Conservation (phyloP, 1,140 invertebrate genomes). For the Drosophila santomea region DNA sequence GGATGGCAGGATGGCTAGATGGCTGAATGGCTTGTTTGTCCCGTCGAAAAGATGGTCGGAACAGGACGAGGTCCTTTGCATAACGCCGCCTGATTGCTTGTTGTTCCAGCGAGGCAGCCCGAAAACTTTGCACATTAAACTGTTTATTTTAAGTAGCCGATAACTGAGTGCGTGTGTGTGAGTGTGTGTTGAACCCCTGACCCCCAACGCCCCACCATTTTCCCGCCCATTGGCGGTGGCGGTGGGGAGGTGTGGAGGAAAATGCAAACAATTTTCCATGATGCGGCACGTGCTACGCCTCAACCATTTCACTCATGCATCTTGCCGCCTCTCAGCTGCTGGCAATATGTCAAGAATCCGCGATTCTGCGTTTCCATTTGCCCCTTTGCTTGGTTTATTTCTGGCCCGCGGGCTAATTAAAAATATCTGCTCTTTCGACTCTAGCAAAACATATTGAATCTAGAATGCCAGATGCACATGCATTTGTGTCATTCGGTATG, state of each 20-base stretch:
- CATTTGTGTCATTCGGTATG: conserved; percentile 64
- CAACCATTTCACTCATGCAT: conserved; percentile 48
- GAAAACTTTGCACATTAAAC: conserved; percentile 79
- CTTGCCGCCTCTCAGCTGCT: conserved; percentile 64
- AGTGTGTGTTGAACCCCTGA: conserved; percentile 23
- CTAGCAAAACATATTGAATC: conserved; percentile 18
- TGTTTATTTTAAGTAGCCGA: conserved; percentile 79
- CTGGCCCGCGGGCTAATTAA: conserved; percentile 65
- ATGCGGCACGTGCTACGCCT: conserved; percentile 70
- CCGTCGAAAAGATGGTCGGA: conserved; percentile 25
- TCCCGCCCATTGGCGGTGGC: background rate
- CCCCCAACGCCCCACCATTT: background rate
- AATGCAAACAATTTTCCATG: conserved; percentile 72
- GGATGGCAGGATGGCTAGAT: conserved; percentile 16
- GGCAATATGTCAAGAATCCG: conserved; percentile 81
- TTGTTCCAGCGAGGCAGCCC: conserved; percentile 40
- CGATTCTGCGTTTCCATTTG: background rate
- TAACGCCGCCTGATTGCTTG: conserved; percentile 43
- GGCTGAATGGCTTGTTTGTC: conserved; percentile 62
- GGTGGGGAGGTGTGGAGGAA: conserved; percentile 27
- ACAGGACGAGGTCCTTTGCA: background rate
- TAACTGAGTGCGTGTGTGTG: conserved; percentile 53
- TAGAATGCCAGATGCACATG: conserved; percentile 52
- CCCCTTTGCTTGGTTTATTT: conserved; percentile 59
- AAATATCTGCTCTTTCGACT: conserved; percentile 59